phyloP scores from a whole-genome alignment of 2,888 invertebrate species.

The Elmis aenea region DNA sequence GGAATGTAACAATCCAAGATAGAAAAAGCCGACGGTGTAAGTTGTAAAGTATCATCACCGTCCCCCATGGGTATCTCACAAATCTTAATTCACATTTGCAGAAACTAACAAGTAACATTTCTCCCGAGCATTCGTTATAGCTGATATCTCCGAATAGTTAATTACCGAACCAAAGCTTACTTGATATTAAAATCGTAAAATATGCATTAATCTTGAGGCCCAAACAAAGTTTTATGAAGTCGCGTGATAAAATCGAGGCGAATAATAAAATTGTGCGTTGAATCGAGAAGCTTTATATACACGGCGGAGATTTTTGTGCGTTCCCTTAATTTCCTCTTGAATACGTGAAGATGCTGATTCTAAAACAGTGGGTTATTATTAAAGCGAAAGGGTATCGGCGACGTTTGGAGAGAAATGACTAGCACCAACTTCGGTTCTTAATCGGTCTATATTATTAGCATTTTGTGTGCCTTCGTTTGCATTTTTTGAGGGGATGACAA shows the following conservation, averaged over 20 bases:
- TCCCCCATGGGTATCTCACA: constrained; percentile 21
- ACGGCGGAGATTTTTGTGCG: constrained; percentile 36
- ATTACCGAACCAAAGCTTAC: constrained; percentile 36
- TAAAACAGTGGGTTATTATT: constrained; percentile 29
- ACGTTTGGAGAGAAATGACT: constrained; percentile 10
- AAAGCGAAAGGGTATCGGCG: constrained; percentile 29
- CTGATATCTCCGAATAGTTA: constrained; percentile 39
- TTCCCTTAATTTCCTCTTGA: constrained; percentile 37
- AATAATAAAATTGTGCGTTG: constrained; percentile 43
- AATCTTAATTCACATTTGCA: constrained; percentile 26
- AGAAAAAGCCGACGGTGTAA: too few species aligned
- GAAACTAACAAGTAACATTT: constrained; percentile 27
- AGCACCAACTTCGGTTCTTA: too few species aligned
- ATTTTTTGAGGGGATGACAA: too few species aligned
- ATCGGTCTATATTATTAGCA: too few species aligned
- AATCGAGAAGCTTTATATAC: constrained; percentile 35
- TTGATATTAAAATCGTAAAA: constrained; percentile 43
- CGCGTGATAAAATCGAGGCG: constrained; percentile 41
- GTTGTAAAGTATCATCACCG: too few species aligned
- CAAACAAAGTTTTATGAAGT: constrained; percentile 42
- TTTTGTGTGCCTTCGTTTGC: too few species aligned
- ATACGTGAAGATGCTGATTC: constrained; percentile 36
- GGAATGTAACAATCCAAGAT: too few species aligned
- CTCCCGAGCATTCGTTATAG: constrained; percentile 23
- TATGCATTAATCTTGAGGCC: constrained; percentile 41